Percentiles rank a stretch among this genome's conserved stretches.
These are phyloP conservation scores for Heliconius hortense DNA, from an alignment of 2,888 invertebrate species.

Conservation along the genomic window DNA sequence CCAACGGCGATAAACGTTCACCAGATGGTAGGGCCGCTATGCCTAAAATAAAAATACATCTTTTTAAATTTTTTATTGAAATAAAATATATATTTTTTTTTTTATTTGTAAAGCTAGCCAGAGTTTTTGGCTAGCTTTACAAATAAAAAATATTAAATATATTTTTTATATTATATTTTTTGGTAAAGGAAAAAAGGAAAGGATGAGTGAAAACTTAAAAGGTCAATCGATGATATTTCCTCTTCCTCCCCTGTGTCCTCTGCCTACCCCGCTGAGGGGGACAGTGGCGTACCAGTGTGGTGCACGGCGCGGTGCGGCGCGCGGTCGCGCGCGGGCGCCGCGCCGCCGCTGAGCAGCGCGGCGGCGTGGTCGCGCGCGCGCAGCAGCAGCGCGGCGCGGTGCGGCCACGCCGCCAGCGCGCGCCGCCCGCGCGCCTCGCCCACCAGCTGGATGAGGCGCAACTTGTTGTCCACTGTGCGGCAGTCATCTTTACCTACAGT, in stretches of 20 bases:
- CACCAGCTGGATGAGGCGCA: conserved; percentile 87
- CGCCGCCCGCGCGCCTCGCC: conserved; percentile 90
- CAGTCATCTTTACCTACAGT: conserved; percentile 71
- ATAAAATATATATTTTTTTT: too few relatives aligned
- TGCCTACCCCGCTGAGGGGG: too few relatives aligned
- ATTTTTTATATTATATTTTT: too few relatives aligned
- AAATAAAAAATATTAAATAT: too few relatives aligned
- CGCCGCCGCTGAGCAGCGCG: conserved; percentile 87
- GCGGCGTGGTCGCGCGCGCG: conserved; percentile 91
- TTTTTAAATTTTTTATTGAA: too few relatives aligned
- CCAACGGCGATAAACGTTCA: conserved; percentile 88
- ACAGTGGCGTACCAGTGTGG: conserved; percentile 34
- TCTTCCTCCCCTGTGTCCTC: too few relatives aligned
- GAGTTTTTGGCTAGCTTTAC: too few relatives aligned
- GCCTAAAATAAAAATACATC: conserved; percentile 66
- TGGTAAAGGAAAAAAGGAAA: too few relatives aligned
- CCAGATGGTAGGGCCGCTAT: conserved; percentile 87
- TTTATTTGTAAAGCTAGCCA: too few relatives aligned
- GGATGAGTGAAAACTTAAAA: too few relatives aligned
- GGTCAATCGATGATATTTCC: too few relatives aligned
- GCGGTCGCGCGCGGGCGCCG: conserved; percentile 49
- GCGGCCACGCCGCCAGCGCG: conserved; percentile 88
- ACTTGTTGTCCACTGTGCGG: conserved; percentile 85
- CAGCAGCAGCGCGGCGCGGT: conserved; percentile 88
- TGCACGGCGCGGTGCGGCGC: conserved; percentile 53